Conservation (phyloP, 2,888 invertebrate genomes). For the Zaprionus bogoriensis region DNA sequence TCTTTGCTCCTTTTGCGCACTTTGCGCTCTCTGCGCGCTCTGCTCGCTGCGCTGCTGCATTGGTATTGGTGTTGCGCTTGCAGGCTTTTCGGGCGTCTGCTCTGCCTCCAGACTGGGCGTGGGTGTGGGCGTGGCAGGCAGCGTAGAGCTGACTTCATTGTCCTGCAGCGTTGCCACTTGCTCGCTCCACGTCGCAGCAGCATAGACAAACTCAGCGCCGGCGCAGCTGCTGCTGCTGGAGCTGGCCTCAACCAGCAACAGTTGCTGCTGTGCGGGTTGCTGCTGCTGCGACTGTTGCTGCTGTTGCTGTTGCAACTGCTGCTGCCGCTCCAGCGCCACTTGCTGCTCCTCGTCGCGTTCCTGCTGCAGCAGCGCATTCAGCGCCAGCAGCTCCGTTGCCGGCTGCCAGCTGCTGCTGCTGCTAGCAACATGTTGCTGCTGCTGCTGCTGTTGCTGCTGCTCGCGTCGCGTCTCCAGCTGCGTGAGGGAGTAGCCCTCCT, state of each 20-base stretch:
- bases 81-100: too few species aligned
- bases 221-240: constrained; percentile 25
- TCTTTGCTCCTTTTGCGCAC: too few species aligned
- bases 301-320: constrained; percentile 47
- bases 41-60: too few species aligned
- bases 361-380: constrained; percentile 77
- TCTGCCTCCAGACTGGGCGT: constrained; percentile 7
- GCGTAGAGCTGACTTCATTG: constrained; percentile 65
- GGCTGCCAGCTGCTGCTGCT: constrained; percentile 9
- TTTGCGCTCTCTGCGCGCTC: too few species aligned
- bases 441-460: constrained; percentile 50
- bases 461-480: constrained; percentile 81
- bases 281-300: constrained; percentile 25
- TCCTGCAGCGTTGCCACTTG: constrained; percentile 51
- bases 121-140: constrained; percentile 45
- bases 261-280: constrained; percentile 27
- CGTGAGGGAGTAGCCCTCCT: constrained; percentile 82
- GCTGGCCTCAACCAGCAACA: constrained; percentile 33
- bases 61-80: too few species aligned
- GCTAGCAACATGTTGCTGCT: constrained; percentile 11
- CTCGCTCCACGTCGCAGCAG: constrained; percentile 19
- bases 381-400: constrained; percentile 57
- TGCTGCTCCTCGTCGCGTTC: constrained; percentile 78
- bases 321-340: constrained; percentile 70
- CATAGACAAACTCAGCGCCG: constrained; percentile 11